Conservation (phyloP, 2,113 vertebrate genomes). For the Phasianus colchicus region DNA sequence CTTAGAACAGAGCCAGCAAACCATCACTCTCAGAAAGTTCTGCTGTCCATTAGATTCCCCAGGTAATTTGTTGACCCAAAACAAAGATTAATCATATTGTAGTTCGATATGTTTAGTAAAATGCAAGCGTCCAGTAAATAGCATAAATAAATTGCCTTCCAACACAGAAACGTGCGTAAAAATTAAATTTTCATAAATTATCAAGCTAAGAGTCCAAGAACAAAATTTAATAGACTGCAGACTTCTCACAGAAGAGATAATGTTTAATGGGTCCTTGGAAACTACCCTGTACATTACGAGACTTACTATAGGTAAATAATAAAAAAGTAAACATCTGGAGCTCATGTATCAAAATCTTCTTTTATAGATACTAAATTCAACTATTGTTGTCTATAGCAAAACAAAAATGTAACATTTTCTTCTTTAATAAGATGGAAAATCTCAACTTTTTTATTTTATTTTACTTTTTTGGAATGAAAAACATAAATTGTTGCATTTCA, state of each 20-base stretch:
- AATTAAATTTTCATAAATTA: neutral
- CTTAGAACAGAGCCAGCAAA: neutral
- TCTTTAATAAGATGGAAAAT: neutral
- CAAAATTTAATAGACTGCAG: neutral
- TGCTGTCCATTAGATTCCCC: neutral
- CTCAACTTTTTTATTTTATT: neutral
- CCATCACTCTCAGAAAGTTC: neutral
- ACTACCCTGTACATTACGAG: neutral
- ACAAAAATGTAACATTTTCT: neutral
- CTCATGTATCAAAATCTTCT: neutral
- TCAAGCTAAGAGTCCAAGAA: neutral
- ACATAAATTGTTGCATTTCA: neutral
- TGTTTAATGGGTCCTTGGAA: neutral
- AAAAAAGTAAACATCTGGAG: neutral
- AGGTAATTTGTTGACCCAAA: neutral
- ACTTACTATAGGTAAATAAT: neutral
- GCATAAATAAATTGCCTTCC: neutral
- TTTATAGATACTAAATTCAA: neutral
- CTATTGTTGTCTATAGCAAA: neutral
- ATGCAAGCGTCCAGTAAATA: neutral
- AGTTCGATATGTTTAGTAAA: neutral
- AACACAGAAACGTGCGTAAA: neutral
- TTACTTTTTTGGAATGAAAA: neutral
- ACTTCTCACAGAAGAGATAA: neutral
- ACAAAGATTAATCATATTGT: neutral